Percentiles rank a stretch among this genome's conserved stretches.
Conservation (phyloP, 1,140 invertebrate species). For the Scaptodrosophila lebanonensis region DNA sequence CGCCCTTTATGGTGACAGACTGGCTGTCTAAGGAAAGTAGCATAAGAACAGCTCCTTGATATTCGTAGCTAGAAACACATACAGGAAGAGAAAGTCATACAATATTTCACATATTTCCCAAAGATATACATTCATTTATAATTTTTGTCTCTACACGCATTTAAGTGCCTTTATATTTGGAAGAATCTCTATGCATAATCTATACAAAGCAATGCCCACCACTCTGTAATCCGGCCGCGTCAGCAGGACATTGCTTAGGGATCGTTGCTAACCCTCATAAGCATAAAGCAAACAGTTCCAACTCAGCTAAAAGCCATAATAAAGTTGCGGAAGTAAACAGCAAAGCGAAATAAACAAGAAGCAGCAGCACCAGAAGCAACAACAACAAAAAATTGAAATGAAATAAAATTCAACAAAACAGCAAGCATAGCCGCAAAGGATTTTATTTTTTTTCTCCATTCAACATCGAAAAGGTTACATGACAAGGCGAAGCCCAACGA, state of each 20-base stretch:
- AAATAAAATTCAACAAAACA: conserved; percentile 66
- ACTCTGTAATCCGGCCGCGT: not conserved
- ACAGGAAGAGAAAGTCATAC: too few relatives aligned
- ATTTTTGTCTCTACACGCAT: too few relatives aligned
- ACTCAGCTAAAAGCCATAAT: conserved; percentile 73
- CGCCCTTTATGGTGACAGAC: too few relatives aligned
- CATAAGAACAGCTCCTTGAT: too few relatives aligned
- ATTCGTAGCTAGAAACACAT: too few relatives aligned
- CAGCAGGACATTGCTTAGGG: conserved; percentile 57
- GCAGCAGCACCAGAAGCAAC: conserved; percentile 9
- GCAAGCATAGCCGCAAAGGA: conserved; percentile 47
- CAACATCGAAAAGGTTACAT: conserved; percentile 39
- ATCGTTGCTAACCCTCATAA: conserved; percentile 63
- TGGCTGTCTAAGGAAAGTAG: too few relatives aligned
- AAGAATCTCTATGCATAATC: conserved; percentile 43
- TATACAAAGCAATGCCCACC: conserved; percentile 20
- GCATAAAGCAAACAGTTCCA: conserved; percentile 65
- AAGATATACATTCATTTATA: too few relatives aligned
- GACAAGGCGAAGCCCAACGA: conserved; percentile 10
- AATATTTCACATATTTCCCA: too few relatives aligned
- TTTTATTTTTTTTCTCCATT: conserved; percentile 44
- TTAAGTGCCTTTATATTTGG: too few relatives aligned
- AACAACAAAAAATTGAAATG: conserved; percentile 40
- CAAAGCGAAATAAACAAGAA: conserved; percentile 59
- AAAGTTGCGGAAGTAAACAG: conserved; percentile 71